Conservation (phyloP, 2,113 vertebrate genomes). For the Cynopterus brachyotis region DNA sequence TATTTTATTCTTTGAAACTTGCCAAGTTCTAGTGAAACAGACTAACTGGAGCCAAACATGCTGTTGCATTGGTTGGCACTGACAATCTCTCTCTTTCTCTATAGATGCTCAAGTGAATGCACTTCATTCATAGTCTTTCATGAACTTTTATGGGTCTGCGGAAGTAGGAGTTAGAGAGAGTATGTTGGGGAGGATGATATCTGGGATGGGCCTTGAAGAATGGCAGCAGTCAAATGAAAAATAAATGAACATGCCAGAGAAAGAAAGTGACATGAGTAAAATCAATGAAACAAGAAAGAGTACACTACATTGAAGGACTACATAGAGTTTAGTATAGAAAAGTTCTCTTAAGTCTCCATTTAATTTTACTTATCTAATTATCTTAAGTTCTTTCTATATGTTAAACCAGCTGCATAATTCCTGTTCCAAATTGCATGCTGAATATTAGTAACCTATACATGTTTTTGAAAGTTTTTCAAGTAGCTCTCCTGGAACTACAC, state of each 20-base stretch:
- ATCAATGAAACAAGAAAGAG: neutral
- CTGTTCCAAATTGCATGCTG: neutral
- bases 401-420: neutral
- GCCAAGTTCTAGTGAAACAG: constrained; percentile 27
- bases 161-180: neutral
- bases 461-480: neutral
- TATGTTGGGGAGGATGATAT: neutral
- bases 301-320: neutral
- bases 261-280: neutral
- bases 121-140: neutral
- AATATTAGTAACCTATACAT: neutral
- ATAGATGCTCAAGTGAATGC: neutral
- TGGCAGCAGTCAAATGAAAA: neutral
- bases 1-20: constrained; percentile 65
- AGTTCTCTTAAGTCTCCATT: neutral
- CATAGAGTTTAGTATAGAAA: neutral
- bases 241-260: neutral
- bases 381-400: neutral
- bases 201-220: neutral
- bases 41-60: constrained; percentile 28
- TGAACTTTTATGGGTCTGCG: neutral
- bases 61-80: neutral
- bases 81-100: neutral
- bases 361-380: neutral
- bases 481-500: neutral